Percentiles rank a stretch among this genome's conserved stretches.
phyloP scores from a whole-genome alignment of 2,797 vertebrate genomes.

The Enteromius fasciolatus region DNA sequence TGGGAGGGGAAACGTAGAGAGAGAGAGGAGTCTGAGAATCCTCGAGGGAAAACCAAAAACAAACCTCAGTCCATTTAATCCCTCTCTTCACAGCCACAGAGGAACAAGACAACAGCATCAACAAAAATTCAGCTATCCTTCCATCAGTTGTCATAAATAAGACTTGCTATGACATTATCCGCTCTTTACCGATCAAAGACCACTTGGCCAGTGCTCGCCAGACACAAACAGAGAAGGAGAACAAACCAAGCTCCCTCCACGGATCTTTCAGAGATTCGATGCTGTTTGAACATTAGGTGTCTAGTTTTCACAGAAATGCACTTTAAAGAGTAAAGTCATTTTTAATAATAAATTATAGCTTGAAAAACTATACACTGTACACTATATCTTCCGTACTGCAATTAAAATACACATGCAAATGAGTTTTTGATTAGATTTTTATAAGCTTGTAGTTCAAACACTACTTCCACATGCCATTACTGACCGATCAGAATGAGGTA shows the following conservation, averaged over 20 bases:
- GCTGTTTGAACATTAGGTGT: neutral
- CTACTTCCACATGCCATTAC: neutral
- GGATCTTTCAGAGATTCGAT: too few relatives aligned
- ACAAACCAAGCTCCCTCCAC: neutral
- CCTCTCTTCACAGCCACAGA: constrained; percentile 28
- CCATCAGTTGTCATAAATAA: constrained; percentile 41
- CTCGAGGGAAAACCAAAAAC: constrained; percentile 31
- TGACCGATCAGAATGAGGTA: constrained; percentile 1
- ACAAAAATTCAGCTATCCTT: constrained; percentile 26
- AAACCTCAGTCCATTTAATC: constrained; percentile 44
- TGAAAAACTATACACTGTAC: neutral
- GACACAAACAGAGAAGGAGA: constrained; percentile 4
- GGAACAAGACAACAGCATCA: constrained; percentile 38
- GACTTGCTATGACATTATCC: constrained; percentile 39
- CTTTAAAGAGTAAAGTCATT: neutral
- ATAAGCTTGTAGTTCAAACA: neutral
- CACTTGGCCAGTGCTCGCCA: neutral
- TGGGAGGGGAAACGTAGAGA: constrained; percentile 55
- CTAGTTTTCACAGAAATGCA: neutral
- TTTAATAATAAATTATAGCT: neutral
- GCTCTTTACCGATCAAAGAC: constrained; percentile 20
- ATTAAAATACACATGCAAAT: neutral
- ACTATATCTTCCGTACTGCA: neutral
- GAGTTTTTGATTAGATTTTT: neutral
- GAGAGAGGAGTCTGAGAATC: neutral